Conservation (phyloP, 2,113 vertebrate genomes). For the Phodopus roborovskii region DNA sequence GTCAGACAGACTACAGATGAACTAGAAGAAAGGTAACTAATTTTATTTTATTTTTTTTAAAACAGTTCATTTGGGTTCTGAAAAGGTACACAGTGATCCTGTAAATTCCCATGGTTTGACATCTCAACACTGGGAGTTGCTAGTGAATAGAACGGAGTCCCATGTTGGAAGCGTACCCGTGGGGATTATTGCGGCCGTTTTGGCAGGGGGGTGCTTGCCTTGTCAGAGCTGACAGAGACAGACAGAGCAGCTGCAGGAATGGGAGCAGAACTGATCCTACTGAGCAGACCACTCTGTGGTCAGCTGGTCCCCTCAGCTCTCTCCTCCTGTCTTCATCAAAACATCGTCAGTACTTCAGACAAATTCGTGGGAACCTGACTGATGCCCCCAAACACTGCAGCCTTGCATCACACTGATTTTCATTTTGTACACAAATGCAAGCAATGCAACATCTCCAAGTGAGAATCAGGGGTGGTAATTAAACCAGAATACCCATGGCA, state of each 20-base stretch:
- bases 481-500: neutral
- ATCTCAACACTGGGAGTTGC: neutral
- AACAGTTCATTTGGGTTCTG: neutral
- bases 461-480: neutral
- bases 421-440: neutral
- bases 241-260: neutral
- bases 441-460: neutral
- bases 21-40: neutral
- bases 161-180: neutral
- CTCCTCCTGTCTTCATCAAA: neutral
- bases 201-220: neutral
- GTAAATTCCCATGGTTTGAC: neutral
- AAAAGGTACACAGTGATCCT: neutral
- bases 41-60: slow-evolving; percentile 32
- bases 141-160: neutral
- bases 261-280: neutral
- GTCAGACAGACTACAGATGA: neutral
- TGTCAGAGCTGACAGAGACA: neutral
- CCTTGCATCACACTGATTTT: neutral
- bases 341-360: neutral
- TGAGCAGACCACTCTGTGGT: neutral
- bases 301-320: too few species aligned
- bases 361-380: neutral
- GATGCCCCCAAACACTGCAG: neutral
- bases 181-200: slow-evolving; percentile 11